Percentiles rank a stretch among this genome's conserved stretches.
Conservation (phyloP, 2,113 vertebrate species). For the Prinia subflava region DNA sequence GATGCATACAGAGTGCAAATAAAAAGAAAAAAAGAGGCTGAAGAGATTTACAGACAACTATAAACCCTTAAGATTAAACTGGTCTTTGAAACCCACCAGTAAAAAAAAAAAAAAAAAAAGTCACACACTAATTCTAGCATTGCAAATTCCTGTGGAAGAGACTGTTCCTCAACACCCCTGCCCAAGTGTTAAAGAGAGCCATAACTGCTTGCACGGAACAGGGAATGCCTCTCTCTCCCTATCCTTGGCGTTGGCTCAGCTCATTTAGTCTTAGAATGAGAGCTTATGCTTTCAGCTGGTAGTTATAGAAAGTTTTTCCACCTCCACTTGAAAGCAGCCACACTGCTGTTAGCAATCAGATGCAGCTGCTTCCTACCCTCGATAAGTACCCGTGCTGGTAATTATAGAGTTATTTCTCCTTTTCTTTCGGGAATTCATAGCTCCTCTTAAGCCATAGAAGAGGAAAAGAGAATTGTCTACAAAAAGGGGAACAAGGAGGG, state of each 20-base stretch:
- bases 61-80: not conserved
- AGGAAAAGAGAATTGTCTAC: not conserved
- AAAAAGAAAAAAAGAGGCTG: not conserved
- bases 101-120: not conserved
- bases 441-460: not conserved
- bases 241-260: not conserved
- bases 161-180: not conserved
- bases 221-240: fast-evolving
- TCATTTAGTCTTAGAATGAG: not conserved
- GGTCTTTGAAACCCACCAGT: not conserved
- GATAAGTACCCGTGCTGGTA: not conserved
- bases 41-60: not conserved
- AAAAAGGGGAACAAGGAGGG: not conserved
- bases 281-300: not conserved
- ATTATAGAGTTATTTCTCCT: not conserved
- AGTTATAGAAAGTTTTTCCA: not conserved
- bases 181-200: not conserved
- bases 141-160: not conserved
- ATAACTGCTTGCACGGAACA: not conserved
- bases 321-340: not conserved
- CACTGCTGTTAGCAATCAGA: not conserved
- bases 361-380: not conserved
- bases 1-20: not conserved
- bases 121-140: not conserved
- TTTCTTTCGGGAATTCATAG: not conserved